Base-by-base conservation (phyloP, 2,797 vertebrate species). In the Hypotaenidia okinawae region DNA sequence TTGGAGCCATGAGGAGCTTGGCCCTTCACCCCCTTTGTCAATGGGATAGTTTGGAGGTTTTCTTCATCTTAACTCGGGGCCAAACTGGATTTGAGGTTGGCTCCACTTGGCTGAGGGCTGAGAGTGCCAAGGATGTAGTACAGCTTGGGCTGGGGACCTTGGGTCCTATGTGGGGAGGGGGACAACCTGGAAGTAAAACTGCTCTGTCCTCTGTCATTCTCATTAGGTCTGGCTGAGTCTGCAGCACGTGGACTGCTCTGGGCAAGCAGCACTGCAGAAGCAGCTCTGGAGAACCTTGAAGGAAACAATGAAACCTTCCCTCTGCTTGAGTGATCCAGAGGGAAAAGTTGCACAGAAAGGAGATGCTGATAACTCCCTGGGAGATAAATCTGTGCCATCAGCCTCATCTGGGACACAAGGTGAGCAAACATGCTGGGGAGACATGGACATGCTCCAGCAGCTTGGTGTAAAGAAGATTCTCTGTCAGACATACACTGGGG, bases 121-220 rank as follows among this genome's bases (percentile, higher is more conserved):
- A 52, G 52, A 39, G 45, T 5, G 14, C 61, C 43, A 9, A 51
- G 73, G 64, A 30, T 8, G 1, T 7, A 3, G 8, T 4, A 13
- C 17, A 54, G 37, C 54, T 67, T 45, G 52, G 43, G 5, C 28
- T 24, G 45, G 52, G 61, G 45, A 23, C 59, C 28, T 17, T 4
- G 16, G 57, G 27, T 22, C 17, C 18, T 0, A 7, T 3, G 2
- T 2, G 2, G 54, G 43, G n/a, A 37, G 4, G 15, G 52, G 32
- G 14, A 11, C 18, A 35, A 25, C 11, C 43, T 41, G 30, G 45
- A 45, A 52, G 52, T 22, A 25, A 64, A 58, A 33, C 57, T 54
- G 13, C 55, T n/a, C 27, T 14, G 24, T 17, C 39, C 68, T 24
- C 28, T 33, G 27, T 43, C 2, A 0, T 35, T 25, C 69, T 55